Base-by-base conservation (phyloP, 2,113 vertebrate species). In the Syngnathus floridae region DNA sequence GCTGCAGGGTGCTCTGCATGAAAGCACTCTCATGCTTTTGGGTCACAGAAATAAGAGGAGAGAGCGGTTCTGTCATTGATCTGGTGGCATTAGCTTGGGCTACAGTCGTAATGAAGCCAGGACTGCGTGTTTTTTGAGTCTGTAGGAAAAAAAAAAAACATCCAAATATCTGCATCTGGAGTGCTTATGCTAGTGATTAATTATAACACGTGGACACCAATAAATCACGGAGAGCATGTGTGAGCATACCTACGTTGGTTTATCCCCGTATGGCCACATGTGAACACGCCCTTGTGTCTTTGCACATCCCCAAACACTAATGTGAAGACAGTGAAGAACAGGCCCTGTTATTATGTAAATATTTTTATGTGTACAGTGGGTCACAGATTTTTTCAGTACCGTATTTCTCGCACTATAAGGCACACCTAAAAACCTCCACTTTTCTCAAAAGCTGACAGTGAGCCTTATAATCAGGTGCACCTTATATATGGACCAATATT, bases 41-140 rank as follows among this genome's bases (percentile, higher is more conserved):
- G 85, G 78, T 84, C 78, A 82, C 65, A 78, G 66, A 64, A 63
- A 73, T 63, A 41, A 81, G 52, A 14, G 63, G 73, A 62, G 54
- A 65, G 68, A 40, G 71, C 72, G 66, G 59, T 61, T 81, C 74
- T 78, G 86, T 81, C 83, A 88, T 80, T 88, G 86, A 88, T 87
- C 79, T 66, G 71, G 73, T 84, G 75, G 80, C 74, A 77, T 87
- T 82, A 84, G 77, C 76, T 62, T 58, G 66, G 63, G 70, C 78
- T 76, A 72, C 70, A 74, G 72, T 79, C 52, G 70, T 82, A 86
- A 82, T 81, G 71, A 85, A 79, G 57, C 72, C 57, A 57, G 35
- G 52, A 61, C 40, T 75, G 62, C 70, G 41, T 26, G 70, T 22
- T 60, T 36, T 63, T 55, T 67, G 58, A 65, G 58, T 66, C 31